Conservation (phyloP, 2,113 vertebrate species). For the Callorhinus ursinus region DNA sequence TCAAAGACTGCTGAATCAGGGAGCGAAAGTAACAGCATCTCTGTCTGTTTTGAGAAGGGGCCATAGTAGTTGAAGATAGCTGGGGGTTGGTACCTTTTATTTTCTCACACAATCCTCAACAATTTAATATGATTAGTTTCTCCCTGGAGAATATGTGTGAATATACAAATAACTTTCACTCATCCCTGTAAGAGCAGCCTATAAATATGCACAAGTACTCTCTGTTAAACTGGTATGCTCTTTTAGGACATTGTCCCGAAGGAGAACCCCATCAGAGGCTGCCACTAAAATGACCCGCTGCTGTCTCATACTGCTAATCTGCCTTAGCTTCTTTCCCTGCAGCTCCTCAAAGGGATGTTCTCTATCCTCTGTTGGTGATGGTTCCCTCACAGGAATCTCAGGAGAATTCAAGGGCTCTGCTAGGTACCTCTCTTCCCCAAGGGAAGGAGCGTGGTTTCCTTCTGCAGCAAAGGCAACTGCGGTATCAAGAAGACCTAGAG, state of each 20-base stretch:
- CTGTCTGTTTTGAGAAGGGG: background rate
- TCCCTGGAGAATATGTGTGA: background rate
- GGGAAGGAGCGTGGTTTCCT: background rate
- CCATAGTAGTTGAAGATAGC: background rate
- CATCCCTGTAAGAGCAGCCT: background rate
- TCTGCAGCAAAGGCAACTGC: background rate
- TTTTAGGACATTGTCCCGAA: background rate
- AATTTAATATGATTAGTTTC: background rate
- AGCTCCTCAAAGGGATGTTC: background rate
- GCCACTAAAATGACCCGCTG: background rate
- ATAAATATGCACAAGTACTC: background rate
- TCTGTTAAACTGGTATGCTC: background rate
- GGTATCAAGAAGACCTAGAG: rapidly evolving
- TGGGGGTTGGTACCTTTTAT: background rate
- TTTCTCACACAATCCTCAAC: background rate
- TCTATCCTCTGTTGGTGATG: background rate
- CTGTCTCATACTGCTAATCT: background rate
- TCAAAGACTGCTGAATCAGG: background rate
- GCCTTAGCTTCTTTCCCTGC: background rate
- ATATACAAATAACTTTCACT: background rate
- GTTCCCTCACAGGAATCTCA: background rate
- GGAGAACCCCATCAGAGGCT: background rate
- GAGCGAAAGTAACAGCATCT: background rate
- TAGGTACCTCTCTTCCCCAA: background rate
- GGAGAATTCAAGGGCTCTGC: background rate